Percentiles rank a stretch among this genome's conserved stretches.
These are phyloP conservation scores for Unio pictorum DNA, from an alignment of 2,888 invertebrate genomes.

Conservation along the genomic window DNA sequence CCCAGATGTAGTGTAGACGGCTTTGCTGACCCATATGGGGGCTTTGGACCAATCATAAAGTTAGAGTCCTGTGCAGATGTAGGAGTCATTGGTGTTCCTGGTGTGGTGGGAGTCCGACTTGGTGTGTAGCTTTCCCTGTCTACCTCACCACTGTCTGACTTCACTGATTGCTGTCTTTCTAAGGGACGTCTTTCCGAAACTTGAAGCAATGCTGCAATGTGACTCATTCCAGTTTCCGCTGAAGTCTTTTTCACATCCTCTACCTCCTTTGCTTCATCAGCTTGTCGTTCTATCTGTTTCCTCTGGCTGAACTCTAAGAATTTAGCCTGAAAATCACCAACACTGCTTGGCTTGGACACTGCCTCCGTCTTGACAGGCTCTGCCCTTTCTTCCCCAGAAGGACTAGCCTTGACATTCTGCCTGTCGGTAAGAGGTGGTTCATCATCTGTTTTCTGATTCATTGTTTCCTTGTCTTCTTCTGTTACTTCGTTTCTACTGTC, in stretches of 20 bases:
- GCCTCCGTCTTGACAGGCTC: conserved; percentile 79
- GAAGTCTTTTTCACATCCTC: conserved; percentile 29
- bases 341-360: conserved; percentile 72
- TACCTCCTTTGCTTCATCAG: conserved; percentile 19
- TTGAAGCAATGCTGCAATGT: conserved; percentile 57
- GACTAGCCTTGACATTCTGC: conserved; percentile 5
- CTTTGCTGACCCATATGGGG: conserved; percentile 36
- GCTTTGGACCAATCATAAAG: conserved; percentile 29
- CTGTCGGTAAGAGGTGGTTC: conserved; percentile 5
- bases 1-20: conserved; percentile 46
- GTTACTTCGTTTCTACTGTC: conserved; percentile 21
- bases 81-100: conserved; percentile 41
- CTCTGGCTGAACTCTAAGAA: conserved; percentile 69
- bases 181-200: conserved; percentile 8
- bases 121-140: conserved; percentile 19
- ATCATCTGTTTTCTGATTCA: conserved; percentile 12
- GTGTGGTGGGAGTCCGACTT: conserved; percentile 27
- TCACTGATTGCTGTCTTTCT: conserved; percentile 14
- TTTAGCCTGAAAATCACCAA: conserved; percentile 66
- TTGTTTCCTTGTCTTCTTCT: conserved; percentile 26
- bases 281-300: conserved; percentile 36
- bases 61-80: conserved; percentile 18
- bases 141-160: conserved; percentile 24
- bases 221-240: conserved; percentile 37
- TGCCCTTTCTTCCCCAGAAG: conserved; percentile 77